A percentile compares a stretch with the other conserved stretches of the same genome.
Evolutionary conservation across 1,140 invertebrate genomes (phyloP).

Genomic region (Micrasema minimum): DNA sequence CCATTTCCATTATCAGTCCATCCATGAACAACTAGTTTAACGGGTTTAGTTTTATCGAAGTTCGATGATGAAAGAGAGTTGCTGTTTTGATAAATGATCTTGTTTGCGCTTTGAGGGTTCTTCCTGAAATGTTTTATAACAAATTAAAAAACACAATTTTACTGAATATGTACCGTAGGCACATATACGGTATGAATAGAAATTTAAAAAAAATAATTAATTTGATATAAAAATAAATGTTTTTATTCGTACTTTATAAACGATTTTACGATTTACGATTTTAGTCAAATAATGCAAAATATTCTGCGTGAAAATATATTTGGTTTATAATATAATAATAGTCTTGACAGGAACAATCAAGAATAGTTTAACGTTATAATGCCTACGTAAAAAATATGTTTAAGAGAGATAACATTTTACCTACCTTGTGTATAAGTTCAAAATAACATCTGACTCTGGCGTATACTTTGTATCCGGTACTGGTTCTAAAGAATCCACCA

Average conservation of each 20-base stretch:
- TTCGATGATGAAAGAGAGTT: background rate
- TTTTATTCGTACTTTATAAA: no score
- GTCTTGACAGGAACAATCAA: no score
- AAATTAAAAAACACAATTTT: no score
- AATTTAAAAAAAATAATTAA: no score
- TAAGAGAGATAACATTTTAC: background rate
- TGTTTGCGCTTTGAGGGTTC: conserved; percentile 17
- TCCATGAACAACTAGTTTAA: conserved; percentile 54
- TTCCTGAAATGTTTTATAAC: conserved; percentile 20
- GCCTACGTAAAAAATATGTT: background rate
- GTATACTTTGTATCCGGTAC: conserved; percentile 2
- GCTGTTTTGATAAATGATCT: conserved; percentile 28
- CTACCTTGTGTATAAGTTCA: conserved; percentile 41
- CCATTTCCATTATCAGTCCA: conserved; percentile 49
- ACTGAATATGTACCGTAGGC: no score
- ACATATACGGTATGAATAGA: no score
- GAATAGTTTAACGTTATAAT: background rate
- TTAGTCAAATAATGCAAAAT: no score
- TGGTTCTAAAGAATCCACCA: conserved; percentile 13
- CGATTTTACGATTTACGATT: no score
- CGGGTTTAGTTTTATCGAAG: conserved; percentile 35
- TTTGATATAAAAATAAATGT: no score
- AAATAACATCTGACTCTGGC: conserved; percentile 21
- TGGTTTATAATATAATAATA: no score
- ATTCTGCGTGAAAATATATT: no score